Evolutionary conservation across 2,888 invertebrate genomes (phyloP).

Genomic region (Scaptomyza cyrtandrae): DNA sequence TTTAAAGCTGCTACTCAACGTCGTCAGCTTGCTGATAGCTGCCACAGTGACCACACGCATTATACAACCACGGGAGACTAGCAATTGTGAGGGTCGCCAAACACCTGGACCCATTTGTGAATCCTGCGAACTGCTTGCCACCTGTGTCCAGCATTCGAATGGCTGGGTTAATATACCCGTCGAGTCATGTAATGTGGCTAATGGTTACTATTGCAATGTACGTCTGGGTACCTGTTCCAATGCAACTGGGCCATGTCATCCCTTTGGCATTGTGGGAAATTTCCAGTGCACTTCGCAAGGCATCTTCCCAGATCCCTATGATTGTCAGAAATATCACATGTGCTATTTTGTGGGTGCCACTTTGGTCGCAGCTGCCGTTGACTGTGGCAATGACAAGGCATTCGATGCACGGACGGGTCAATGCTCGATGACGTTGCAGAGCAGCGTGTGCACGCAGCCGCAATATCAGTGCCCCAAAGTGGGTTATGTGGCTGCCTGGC

Average conservation of each 20-base stretch:
- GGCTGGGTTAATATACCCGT: constrained; percentile 84
- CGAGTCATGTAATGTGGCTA: constrained; percentile 82
- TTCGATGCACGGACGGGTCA: constrained; percentile 82
- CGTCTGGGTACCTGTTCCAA: constrained; percentile 81
- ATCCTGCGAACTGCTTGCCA: constrained; percentile 82
- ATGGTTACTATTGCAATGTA: constrained; percentile 82
- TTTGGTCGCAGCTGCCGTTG: constrained; percentile 82
- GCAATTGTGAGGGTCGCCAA: constrained; percentile 79
- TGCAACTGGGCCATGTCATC: constrained; percentile 83
- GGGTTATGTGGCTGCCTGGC: constrained; percentile 83
- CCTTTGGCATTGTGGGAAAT: constrained; percentile 83
- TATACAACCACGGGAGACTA: constrained; percentile 80
- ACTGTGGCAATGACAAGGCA: constrained; percentile 82
- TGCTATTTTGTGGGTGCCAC: constrained; percentile 82
- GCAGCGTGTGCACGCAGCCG: constrained; percentile 71
- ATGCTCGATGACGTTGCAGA: constrained; percentile 77
- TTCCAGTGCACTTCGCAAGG: constrained; percentile 84
- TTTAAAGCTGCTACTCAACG: constrained; percentile 48
- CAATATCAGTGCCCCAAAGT: constrained; percentile 81
- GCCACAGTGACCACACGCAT: constrained; percentile 54
- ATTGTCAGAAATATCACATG: constrained; percentile 84
- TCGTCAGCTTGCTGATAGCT: constrained; percentile 24
- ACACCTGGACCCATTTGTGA: constrained; percentile 83
- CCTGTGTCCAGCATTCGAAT: constrained; percentile 81
- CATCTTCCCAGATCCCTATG: constrained; percentile 84